Base-by-base conservation (phyloP, 2,888 invertebrate species). In the Drosophila emarginata region DNA sequence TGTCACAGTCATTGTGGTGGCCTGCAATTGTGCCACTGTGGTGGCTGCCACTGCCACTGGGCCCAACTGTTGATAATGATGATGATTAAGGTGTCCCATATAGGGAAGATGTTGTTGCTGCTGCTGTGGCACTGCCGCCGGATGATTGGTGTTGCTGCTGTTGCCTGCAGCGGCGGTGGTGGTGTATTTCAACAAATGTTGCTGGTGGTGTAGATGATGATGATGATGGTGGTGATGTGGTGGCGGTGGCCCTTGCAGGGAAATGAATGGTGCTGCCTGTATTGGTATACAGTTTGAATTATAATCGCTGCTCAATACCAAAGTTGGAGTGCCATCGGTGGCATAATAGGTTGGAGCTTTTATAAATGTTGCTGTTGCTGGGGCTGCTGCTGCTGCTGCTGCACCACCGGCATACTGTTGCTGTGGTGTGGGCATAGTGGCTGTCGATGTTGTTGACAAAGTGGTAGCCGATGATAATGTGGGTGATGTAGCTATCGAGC, bases 231-330 rank as follows among this genome's bases (percentile, higher is more conserved):
- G 45, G 45, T 45, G 28, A 79, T 40, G 84, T 51, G 86, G 84
- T 15, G 83, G 88, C 18, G 77, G 62, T 6, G 77, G 65, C 12
- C 72, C 71, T 56, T 71, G 71, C 50, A 75, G 67, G 62, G 79
- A 88, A 37, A 88, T 88, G 61, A 79, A 85, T 4, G 84, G 79
- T 15, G 88, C 74, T 56, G 91, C 77, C 76, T 90, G 82, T 28
- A 91, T 89, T 32, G 91, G 89, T 76, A 91, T 90, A 68, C 91
- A 90, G 79, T 90, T 91, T 2, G 90, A 79, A 64, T 87, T 90
- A 70, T 89, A 91, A 75, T 87, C 90, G 79, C 80, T 90, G 78
- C 88, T 88, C 11, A 90, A 78, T 67, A 90, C 84, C 71, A 90
- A 60, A 45, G 90, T 90, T 37, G 90, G 88, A 58, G 89, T 80